These are phyloP conservation scores for Erebia ligea DNA, from an alignment of 2,888 invertebrate species.

Conservation along the genomic window DNA sequence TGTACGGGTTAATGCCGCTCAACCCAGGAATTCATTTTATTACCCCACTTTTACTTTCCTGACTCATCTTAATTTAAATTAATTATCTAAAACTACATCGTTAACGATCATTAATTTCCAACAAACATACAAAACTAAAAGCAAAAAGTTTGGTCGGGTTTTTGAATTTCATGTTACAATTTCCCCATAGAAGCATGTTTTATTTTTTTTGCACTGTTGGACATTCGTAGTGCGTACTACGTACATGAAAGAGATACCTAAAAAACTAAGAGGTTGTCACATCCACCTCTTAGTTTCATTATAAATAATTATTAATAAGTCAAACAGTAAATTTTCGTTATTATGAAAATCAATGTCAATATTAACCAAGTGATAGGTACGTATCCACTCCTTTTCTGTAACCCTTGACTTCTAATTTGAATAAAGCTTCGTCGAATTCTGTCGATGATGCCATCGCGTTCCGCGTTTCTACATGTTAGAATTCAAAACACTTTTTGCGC, in stretches of 20 bases:
- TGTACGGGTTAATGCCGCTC: slow-evolving; percentile 36
- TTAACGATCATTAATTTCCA: neutral
- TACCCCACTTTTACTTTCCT: slow-evolving; percentile 73
- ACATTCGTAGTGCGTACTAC: too few species aligned
- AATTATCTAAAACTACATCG: slow-evolving; percentile 36
- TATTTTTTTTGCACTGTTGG: too few species aligned
- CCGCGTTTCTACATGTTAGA: slow-evolving; percentile 25
- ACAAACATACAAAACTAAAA: too few species aligned
- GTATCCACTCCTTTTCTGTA: slow-evolving; percentile 11
- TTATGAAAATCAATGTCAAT: neutral
- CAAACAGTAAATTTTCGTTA: too few species aligned
- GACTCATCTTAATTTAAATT: slow-evolving; percentile 33
- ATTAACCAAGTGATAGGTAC: neutral
- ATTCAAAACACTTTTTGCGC: slow-evolving; percentile 31
- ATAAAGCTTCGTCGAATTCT: slow-evolving; percentile 25
- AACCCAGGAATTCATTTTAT: slow-evolving; percentile 61
- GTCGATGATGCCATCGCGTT: slow-evolving; percentile 29
- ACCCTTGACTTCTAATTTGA: slow-evolving; percentile 23
- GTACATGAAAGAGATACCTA: too few species aligned
- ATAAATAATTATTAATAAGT: too few species aligned
- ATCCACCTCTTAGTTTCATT: too few species aligned
- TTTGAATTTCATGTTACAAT: too few species aligned
- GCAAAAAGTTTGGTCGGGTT: too few species aligned
- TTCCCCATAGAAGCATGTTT: too few species aligned
- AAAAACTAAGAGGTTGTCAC: too few species aligned